Evolutionary conservation across 2,888 invertebrate species (phyloP), one percentile per base, ranked within the genome.

Genomic region (Pimpla rufipes): DNA sequence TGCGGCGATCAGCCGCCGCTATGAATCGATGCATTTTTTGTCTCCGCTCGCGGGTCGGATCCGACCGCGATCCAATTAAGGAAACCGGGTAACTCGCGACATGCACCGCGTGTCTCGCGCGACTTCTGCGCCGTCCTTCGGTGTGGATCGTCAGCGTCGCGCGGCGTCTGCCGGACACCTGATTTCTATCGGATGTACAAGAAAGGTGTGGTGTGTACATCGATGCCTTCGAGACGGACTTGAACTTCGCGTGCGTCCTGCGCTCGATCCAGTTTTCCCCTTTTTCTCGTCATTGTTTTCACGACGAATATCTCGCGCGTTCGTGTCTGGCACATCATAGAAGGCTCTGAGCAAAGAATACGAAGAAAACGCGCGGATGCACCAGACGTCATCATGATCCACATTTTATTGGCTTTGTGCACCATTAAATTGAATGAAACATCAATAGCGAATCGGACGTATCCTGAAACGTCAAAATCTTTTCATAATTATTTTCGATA

Each of bases 101-200:
- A 67, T 35, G 75, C 80, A 13, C n/a, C 57, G 59, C 29, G 29
- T 3, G 29, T 29, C 29, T 35, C 70, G 59, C 59, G 37, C 23
- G 23, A 37, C 59, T 21, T 42, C 62, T 79, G 50, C 35, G 29
- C 62, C 35, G 16, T 42, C 13, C 35, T 50, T 42, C 18, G 47
- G 18, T 78, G 35, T 47, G 35, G 68, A 37, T 74, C 73, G 78
- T 37, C 73, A 45, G 64, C 62, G 74, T 64, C 73, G 78, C 74
- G 73, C 29, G 29, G 2, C 29, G 29, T 81, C 77, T 55, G 59
- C 50, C 73, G 10, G 78, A 82, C 78, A 78, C 78, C 78, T 82
- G 82, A 82, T 82, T 78, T 82, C 82, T 82, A 78, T 82, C 78
- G 73, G 74, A 78, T 78, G 67, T 78, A 82, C 82, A 82, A 82